A percentile compares a stretch with the other conserved stretches of the same genome.
phyloP scores from a whole-genome alignment of 2,113 vertebrate genomes.

The Xiphorhynchus elegans region DNA sequence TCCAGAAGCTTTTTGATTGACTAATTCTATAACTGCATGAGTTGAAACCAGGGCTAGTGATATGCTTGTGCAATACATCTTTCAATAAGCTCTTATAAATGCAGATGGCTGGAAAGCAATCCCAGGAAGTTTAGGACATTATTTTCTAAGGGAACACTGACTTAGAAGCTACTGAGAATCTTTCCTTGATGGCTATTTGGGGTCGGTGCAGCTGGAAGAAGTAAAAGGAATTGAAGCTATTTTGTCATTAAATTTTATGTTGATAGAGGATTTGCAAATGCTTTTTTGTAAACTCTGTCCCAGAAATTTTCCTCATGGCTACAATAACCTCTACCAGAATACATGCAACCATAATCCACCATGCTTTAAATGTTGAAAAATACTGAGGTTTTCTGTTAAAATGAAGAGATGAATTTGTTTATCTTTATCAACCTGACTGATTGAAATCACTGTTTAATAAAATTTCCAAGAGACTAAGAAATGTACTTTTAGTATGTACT shows the following conservation, averaged over 20 bases:
- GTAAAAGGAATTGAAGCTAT: not conserved
- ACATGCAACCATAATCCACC: not conserved
- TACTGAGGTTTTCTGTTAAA: not conserved
- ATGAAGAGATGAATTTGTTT: not conserved
- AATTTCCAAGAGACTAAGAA: not conserved
- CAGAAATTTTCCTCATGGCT: not conserved
- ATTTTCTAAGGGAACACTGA: not conserved
- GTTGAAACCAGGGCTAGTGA: not conserved
- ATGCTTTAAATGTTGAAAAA: not conserved
- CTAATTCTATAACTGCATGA: not conserved
- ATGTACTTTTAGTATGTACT: not conserved
- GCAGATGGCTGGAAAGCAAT: not conserved
- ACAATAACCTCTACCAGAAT: not conserved
- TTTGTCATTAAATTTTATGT: constrained; percentile 22
- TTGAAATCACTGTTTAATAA: not conserved
- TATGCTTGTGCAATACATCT: not conserved
- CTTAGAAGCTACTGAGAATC: not conserved
- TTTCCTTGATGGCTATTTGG: not conserved
- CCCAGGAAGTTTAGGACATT: not conserved
- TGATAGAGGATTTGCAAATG: constrained; percentile 28
- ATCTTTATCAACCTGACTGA: not conserved
- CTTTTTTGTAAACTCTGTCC: not conserved
- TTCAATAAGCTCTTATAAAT: constrained; percentile 1
- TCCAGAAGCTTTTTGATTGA: not conserved
- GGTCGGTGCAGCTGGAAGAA: not conserved